Evolutionary conservation across 2,113 vertebrate genomes (phyloP).

Genomic region (Piliocolobus tephrosceles): DNA sequence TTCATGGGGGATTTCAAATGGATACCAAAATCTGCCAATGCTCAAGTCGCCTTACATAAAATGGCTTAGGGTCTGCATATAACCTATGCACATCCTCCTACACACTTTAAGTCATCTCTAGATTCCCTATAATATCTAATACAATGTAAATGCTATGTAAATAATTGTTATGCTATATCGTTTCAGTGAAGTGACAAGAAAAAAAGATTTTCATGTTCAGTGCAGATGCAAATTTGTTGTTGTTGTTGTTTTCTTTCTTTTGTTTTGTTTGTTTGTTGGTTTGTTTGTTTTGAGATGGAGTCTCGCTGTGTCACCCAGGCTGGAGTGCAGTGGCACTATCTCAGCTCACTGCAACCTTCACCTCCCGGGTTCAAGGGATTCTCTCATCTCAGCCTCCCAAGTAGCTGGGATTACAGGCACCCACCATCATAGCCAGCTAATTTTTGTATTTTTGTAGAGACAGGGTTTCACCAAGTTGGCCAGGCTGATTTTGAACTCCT

Average conservation of each 20-base stretch:
- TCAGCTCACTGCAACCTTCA: no score
- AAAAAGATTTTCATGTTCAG: background rate
- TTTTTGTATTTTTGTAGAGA: background rate
- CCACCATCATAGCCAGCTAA: background rate
- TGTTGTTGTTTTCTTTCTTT: no score
- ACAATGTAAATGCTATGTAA: background rate
- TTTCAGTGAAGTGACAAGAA: background rate
- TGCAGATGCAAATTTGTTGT: background rate
- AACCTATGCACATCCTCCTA: background rate
- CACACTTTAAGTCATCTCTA: background rate
- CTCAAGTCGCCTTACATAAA: background rate
- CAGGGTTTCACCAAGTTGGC: no score
- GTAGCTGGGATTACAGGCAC: no score
- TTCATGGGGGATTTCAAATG: background rate
- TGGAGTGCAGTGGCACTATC: no score
- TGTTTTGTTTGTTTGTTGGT: no score
- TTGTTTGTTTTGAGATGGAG: no score
- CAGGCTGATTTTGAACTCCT: no score
- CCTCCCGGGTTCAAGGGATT: no score
- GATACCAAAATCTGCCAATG: background rate
- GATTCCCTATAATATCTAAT: background rate
- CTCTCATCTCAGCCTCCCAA: no score
- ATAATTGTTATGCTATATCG: background rate
- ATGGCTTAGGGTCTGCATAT: background rate
- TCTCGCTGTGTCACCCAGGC: no score